Conservation (phyloP, 2,113 vertebrate genomes). For the Ciconia maguari region DNA sequence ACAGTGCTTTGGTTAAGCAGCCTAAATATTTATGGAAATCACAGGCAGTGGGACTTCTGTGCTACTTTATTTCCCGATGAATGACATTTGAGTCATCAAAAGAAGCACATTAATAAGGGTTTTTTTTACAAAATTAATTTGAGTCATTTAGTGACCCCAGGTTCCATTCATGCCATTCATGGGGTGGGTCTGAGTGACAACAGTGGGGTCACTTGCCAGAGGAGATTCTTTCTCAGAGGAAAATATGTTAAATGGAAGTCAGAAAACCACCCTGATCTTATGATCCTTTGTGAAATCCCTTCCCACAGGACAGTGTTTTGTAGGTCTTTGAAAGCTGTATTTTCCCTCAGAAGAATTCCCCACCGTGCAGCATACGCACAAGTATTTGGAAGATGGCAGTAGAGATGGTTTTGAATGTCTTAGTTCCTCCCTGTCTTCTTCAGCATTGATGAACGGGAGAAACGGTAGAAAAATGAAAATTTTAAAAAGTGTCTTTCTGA, state of each 20-base stretch:
- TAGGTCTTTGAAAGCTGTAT: neutral
- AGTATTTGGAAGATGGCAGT: neutral
- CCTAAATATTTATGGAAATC: slow-evolving; percentile 40
- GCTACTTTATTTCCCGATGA: slow-evolving; percentile 1
- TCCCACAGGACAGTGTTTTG: neutral
- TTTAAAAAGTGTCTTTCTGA: neutral
- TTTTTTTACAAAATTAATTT: neutral
- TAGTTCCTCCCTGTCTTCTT: neutral
- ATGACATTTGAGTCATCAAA: slow-evolving; percentile 18
- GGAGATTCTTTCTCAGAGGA: neutral
- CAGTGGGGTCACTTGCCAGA: neutral
- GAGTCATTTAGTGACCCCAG: neutral
- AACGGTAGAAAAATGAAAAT: neutral
- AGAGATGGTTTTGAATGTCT: neutral
- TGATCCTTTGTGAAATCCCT: neutral
- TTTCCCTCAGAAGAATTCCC: neutral
- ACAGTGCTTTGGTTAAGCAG: slow-evolving; percentile 29
- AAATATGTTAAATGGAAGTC: neutral
- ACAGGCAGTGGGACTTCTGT: neutral
- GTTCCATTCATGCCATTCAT: neutral
- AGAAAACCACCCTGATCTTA: neutral
- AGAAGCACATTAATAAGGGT: neutral
- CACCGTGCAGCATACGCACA: fast-evolving
- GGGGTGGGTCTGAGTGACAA: neutral
- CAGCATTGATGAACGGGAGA: neutral